A percentile compares a stretch with the other conserved stretches of the same genome.
phyloP scores from a whole-genome alignment of 1,140 invertebrate genomes.

The Lepidostoma basale region DNA sequence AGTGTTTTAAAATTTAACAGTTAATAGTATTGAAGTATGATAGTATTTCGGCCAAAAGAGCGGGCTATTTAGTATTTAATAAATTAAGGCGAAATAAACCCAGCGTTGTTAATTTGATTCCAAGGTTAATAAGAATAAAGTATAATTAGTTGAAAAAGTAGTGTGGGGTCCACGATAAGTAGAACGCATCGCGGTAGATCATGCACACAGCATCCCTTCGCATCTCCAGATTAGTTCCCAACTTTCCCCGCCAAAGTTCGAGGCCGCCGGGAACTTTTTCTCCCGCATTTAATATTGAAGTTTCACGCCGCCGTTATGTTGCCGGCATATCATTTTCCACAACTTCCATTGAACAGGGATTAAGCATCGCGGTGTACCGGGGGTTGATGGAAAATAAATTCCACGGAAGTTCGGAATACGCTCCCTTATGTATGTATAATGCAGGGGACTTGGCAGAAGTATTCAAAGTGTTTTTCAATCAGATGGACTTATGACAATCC shows the following conservation, averaged over 20 bases:
- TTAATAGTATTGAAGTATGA: not conserved
- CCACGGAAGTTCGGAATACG: too few species aligned
- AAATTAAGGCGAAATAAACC: not conserved
- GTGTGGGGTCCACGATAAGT: not conserved
- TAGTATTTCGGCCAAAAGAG: not conserved
- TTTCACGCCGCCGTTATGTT: constrained; percentile 9
- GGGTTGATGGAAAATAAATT: constrained; percentile 18
- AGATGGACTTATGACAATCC: not conserved
- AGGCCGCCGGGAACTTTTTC: not conserved
- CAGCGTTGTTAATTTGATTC: not conserved
- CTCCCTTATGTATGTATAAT: not conserved
- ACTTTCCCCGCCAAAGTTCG: not conserved
- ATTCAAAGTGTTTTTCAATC: not conserved
- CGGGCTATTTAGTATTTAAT: not conserved
- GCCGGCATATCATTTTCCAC: constrained; percentile 1
- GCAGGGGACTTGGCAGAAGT: not conserved
- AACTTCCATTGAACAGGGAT: constrained; percentile 17
- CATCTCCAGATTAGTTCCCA: not conserved
- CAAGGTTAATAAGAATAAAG: not conserved
- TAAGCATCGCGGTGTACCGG: not conserved
- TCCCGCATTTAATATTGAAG: constrained; percentile 16
- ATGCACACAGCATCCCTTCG: not conserved
- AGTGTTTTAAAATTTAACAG: too few species aligned
- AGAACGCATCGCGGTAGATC: not conserved
- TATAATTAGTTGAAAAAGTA: not conserved